A percentile compares a stretch with the other conserved stretches of the same genome.
phyloP scores from a whole-genome alignment of 2,113 vertebrate species.

The Neomonachus schauinslandi region DNA sequence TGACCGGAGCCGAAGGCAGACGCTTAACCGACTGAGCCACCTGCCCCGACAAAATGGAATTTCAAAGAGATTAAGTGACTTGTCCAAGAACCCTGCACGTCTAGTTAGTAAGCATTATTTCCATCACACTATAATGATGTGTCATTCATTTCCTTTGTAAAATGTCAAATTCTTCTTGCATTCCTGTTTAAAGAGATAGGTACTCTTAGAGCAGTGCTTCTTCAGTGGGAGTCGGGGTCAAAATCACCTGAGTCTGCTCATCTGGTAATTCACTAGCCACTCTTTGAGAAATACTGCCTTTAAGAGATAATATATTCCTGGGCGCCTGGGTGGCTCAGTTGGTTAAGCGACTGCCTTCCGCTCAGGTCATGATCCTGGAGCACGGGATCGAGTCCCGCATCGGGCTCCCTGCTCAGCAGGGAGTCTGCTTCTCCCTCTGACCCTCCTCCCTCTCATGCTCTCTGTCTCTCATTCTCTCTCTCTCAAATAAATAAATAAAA shows the following conservation, averaged over 20 bases:
- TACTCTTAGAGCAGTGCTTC: background rate
- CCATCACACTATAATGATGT: background rate
- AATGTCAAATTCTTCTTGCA: background rate
- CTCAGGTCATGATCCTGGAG: too few species aligned
- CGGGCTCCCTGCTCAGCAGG: too few species aligned
- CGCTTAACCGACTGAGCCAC: too few species aligned
- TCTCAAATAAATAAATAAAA: too few species aligned
- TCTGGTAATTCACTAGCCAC: background rate
- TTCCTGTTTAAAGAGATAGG: background rate
- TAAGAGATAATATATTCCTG: background rate
- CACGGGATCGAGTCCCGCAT: too few species aligned
- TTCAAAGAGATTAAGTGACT: background rate
- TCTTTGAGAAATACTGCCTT: background rate
- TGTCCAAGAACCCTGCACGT: background rate
- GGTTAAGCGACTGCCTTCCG: too few species aligned
- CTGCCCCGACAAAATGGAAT: background rate
- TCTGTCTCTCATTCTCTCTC: too few species aligned
- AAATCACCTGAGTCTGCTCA: background rate
- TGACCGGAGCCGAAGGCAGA: too few species aligned
- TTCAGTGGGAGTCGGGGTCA: background rate
- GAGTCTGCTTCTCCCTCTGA: too few species aligned
- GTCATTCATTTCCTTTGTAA: conserved; percentile 13
- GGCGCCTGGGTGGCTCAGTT: too few species aligned
- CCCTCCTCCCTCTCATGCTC: too few species aligned
- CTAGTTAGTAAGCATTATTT: background rate